Evolutionary conservation across 1,140 invertebrate genomes (phyloP).

Genomic region (Drosophila trapezifrons): DNA sequence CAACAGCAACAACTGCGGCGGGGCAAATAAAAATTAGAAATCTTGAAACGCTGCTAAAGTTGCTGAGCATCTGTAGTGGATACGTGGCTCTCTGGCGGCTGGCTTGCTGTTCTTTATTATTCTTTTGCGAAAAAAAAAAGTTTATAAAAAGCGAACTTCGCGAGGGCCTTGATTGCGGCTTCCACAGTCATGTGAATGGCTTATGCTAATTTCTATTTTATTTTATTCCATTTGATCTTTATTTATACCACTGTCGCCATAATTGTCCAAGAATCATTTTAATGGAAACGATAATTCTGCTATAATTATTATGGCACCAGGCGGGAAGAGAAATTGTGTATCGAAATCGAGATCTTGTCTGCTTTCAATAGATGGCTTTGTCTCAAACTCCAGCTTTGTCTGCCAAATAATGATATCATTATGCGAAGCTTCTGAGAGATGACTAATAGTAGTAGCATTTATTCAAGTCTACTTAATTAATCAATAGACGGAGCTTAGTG

Average conservation of each 20-base stretch:
- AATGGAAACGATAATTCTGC: conserved; percentile 24
- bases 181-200: conserved; percentile 38
- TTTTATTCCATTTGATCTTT: conserved; percentile 16
- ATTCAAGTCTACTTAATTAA: conserved; percentile 10
- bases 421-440: not conserved
- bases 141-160: conserved; percentile 31
- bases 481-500: conserved; percentile 5
- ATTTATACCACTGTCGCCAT: conserved; percentile 15
- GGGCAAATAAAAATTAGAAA: conserved; percentile 73
- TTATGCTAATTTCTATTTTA: conserved; percentile 37
- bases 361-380: conserved; percentile 14
- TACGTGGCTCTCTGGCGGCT: conserved; percentile 36
- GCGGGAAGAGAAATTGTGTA: not conserved
- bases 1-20: conserved; percentile 47
- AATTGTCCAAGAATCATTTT: conserved; percentile 30
- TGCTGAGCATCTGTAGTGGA: conserved; percentile 53
- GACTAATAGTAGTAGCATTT: conserved; percentile 25
- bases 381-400: conserved; percentile 17
- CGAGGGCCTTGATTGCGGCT: conserved; percentile 41
- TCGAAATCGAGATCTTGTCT: conserved; percentile 6
- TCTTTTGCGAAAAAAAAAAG: conserved; percentile 30
- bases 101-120: conserved; percentile 28
- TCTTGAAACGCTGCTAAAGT: conserved; percentile 62
- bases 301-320: conserved; percentile 11
- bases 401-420: conserved; percentile 25